These are phyloP conservation scores for Uloborus plumipes DNA, from an alignment of 2,888 invertebrate species.

Conservation along the genomic window DNA sequence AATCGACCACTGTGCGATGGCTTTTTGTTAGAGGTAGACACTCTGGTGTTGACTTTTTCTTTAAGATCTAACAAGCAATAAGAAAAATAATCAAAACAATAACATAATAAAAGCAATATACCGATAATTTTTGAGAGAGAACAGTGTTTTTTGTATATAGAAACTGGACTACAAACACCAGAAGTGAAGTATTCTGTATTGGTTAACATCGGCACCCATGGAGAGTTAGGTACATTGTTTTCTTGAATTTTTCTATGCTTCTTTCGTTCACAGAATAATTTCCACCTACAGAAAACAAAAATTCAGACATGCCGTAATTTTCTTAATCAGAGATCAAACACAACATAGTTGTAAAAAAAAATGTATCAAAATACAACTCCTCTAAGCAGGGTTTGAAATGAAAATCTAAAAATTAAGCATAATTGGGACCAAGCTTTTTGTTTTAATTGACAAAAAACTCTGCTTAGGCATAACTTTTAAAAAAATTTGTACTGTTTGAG, in stretches of 20 bases:
- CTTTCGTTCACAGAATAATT: constrained; percentile 33
- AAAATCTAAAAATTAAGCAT: not conserved
- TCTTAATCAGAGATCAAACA: not conserved
- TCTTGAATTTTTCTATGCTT: constrained; percentile 16
- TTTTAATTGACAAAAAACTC: too few relatives aligned
- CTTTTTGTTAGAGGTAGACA: too few relatives aligned
- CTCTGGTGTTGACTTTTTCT: too few relatives aligned
- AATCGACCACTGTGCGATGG: too few relatives aligned
- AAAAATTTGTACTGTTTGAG: too few relatives aligned
- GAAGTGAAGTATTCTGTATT: constrained; percentile 35
- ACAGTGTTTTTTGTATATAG: constrained; percentile 39
- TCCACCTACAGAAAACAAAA: constrained; percentile 30
- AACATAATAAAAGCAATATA: not conserved
- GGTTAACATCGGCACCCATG: constrained; percentile 45
- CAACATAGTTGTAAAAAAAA: not conserved
- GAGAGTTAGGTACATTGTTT: constrained; percentile 34
- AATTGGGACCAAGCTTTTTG: too few relatives aligned
- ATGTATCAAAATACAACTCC: not conserved
- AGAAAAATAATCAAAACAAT: too few relatives aligned
- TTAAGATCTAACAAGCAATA: too few relatives aligned
- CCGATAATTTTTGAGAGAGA: constrained; percentile 28
- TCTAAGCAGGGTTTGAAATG: not conserved
- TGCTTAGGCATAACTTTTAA: too few relatives aligned
- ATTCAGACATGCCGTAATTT: not conserved
- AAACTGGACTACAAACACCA: constrained; percentile 41